Evolutionary conservation across 2,888 invertebrate species (phyloP).

Genomic region (Blastobasis lacticolella): DNA sequence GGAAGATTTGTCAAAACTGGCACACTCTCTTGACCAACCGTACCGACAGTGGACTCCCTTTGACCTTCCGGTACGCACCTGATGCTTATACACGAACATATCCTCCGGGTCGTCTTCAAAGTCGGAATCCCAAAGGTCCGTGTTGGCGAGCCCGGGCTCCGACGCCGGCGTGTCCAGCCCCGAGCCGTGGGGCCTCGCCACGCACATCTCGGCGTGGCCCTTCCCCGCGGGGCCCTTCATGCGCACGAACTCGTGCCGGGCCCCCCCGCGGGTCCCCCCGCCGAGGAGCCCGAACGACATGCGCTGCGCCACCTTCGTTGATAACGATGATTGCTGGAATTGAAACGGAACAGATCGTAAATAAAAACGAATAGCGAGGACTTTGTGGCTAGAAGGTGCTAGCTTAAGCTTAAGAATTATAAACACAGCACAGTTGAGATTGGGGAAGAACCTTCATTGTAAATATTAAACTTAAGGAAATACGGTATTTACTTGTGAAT

Average conservation of each 20-base stretch:
- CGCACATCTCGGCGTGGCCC: conserved; percentile 96
- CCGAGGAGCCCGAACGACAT: conserved; percentile 95
- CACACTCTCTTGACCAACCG: too few species aligned
- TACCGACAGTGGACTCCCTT: too few species aligned
- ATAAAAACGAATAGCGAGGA: too few species aligned
- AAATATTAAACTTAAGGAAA: too few species aligned
- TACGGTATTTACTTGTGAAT: too few species aligned
- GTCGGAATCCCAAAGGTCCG: conserved; percentile 92
- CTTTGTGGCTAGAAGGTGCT: too few species aligned
- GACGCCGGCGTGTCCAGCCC: conserved; percentile 96
- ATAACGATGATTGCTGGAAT: conserved; percentile 88
- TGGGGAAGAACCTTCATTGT: too few species aligned
- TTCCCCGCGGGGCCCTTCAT: conserved; percentile 98
- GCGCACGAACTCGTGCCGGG: conserved; percentile 95
- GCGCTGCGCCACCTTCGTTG: conserved; percentile 94
- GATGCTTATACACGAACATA: conserved; percentile 86
- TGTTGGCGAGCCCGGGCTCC: conserved; percentile 89
- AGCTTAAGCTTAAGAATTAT: too few species aligned
- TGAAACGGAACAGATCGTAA: not conserved
- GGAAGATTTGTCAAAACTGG: too few species aligned
- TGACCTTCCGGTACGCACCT: conserved; percentile 53
- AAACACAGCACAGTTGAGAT: too few species aligned
- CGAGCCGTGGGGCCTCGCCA: conserved; percentile 91
- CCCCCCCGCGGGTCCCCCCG: conserved; percentile 77
- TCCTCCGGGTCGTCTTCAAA: conserved; percentile 93